Conservation (phyloP, 2,888 invertebrate genomes). For the Apoda limacodes region DNA sequence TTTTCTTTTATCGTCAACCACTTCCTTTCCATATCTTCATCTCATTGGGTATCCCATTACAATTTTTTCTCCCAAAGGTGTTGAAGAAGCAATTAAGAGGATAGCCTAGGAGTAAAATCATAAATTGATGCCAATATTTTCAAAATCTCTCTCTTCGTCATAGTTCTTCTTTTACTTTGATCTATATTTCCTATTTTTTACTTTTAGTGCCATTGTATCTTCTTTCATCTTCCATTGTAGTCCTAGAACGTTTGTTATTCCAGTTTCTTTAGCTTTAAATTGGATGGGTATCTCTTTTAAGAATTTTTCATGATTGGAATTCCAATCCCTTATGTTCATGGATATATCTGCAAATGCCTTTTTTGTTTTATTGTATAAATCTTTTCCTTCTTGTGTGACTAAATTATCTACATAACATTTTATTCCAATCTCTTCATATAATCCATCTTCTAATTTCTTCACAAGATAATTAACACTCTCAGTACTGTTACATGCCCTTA, state of each 20-base stretch:
- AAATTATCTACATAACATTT: slow-evolving; percentile 15
- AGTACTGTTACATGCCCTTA: no score
- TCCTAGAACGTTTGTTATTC: background rate
- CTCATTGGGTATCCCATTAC: slow-evolving; percentile 8
- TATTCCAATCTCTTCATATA: no score
- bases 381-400: slow-evolving; percentile 1
- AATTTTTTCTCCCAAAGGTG: slow-evolving; percentile 8
- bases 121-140: slow-evolving; percentile 6
- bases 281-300: background rate
- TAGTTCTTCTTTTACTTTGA: background rate
- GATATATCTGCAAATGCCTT: slow-evolving; percentile 4
- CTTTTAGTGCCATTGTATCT: background rate
- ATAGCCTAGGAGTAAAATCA: slow-evolving; percentile 9
- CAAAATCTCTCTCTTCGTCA: slow-evolving; percentile 6
- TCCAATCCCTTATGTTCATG: slow-evolving; percentile 10
- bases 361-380: slow-evolving; percentile 2
- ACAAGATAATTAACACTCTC: no score
- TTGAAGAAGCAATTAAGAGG: slow-evolving; percentile 11
- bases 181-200: background rate
- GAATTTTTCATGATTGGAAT: slow-evolving; percentile 3
- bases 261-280: background rate
- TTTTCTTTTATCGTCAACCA: background rate
- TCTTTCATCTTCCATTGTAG: background rate
- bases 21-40: background rate
- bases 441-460: no score